Evolutionary conservation across 2,113 vertebrate species (phyloP), one percentile per base, ranked within the genome.

Genomic region (Bombycilla garrulus): DNA sequence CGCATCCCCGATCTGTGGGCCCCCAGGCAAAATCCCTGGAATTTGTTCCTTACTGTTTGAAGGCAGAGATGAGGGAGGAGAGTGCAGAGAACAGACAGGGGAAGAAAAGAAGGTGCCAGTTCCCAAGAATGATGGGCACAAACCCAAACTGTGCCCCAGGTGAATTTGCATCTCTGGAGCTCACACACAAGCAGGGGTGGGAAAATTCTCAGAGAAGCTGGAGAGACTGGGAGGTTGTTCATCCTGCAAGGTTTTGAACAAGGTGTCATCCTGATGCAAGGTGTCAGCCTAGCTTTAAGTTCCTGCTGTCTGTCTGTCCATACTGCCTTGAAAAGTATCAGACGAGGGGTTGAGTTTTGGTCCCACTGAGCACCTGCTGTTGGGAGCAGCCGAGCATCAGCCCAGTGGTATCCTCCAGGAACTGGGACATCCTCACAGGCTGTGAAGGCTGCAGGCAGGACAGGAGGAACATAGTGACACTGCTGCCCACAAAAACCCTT

Each of bases 21-120:
- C 95, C 94, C 97, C 90, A 94, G 90, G 81, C 96, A 82, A 96
- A 96, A 96, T 97, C 96, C 92, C 89, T 97, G 96, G 96, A 97
- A 98, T 97, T 96, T 96, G 84, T 96, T 96, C 97, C 88, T 96
- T 72, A 78, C 93, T 90, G 81, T 93, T 94, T 95, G 95, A 94
- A 96, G 88, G 92, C 91, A 92, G 77, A 92, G 65, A 51, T 0
- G 40, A 93, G 61, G 82, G 76, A 94, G 40, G 35, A 93, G 82
- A 81, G 71, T 12, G 48, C 13, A 56, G 51, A 90, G 56, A 23
- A 48, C 40, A 78, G 57, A 60, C 4, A 3, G 1, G 19, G 23
- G 31, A 35, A 91, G 50, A 61, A 69, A 71, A 82, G 50, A 58
- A 82, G 31, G 44, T 95, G 89, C 53, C 86, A 82, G 48, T 35